Evolutionary conservation across 2,113 vertebrate species (phyloP), one percentile per base, ranked within the genome.

Genomic region (Haemorhous mexicanus): DNA sequence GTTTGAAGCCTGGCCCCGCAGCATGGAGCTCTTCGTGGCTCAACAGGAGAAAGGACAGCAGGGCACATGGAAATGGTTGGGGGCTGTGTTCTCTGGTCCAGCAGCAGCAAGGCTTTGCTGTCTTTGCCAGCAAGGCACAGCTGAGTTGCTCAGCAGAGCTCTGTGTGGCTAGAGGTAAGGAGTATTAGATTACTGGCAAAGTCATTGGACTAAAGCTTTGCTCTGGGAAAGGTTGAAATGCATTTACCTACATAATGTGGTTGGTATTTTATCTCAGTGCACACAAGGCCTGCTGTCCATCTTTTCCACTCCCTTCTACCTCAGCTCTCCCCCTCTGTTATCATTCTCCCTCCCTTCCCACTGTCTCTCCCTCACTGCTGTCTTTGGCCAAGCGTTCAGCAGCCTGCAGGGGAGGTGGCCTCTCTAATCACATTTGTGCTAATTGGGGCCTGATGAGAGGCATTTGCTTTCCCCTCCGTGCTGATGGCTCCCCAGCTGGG

Each of bases 371-470:
- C 46, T 59, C 2, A 1, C 76, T 2, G 2, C 47, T 59, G 30
- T 69, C 64, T 73, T 53, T 61, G 77, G 90, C 62, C 77, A 32
- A 82, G 53, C 41, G 55, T 62, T 69, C 64, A 69, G 84, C 69
- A 52, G 56, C 78, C 73, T 68, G 52, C 49, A 27, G 63, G 64
- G 63, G 11, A 93, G 66, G 47, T 6, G 5, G 43, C 53, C 69
- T 92, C 66, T 43, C 59, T 12, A 49, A n/a, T 90, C 83, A 75
- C 2, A 1, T 35, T 67, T 62, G 32, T 86, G 94, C 84, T 95
- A 92, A 96, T 55, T 87, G 78, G 43, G 47, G 76, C 94, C 84
- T 81, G 84, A 94, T 91, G 89, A 90, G 76, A 96, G 41, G 61
- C 79, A 62, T 95, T 97, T 80, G 91, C 77, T 95, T 59, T 50